These are phyloP conservation scores for Pantherophis alleghaniensis DNA, from an alignment of 2,797 vertebrate genomes.

Conservation along the genomic window DNA sequence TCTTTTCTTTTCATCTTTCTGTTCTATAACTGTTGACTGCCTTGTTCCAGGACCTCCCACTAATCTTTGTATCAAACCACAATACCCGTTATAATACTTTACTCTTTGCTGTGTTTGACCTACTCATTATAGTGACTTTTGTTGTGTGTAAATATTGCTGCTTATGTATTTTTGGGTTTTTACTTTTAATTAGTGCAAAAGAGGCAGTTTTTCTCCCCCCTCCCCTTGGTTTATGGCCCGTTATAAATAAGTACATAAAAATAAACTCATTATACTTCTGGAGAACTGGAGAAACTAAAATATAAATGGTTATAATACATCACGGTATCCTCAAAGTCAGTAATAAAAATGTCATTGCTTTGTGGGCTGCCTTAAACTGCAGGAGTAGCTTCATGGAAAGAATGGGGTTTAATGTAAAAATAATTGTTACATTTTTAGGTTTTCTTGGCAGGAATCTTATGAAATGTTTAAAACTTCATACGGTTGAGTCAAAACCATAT, in stretches of 20 bases:
- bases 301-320: not conserved
- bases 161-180: not conserved
- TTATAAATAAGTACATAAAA: not conserved
- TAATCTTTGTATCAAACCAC: not conserved
- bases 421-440: not conserved
- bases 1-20: not conserved
- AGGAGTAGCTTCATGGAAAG: not conserved
- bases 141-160: not conserved
- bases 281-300: not conserved
- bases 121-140: not conserved
- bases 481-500: not conserved
- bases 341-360: not conserved
- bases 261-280: not conserved
- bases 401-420: not conserved
- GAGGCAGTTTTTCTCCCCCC: not conserved
- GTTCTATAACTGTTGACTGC: not conserved
- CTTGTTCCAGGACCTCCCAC: not conserved
- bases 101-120: not conserved
- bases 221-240: not conserved
- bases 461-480: not conserved
- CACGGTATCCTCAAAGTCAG: not conserved
- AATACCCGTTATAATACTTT: not conserved
- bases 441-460: not conserved
- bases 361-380: not conserved
- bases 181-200: not conserved